Evolutionary conservation across 2,797 vertebrate species (phyloP), one percentile per base, ranked within the genome.

Genomic region (Brotogeris chrysoptera): DNA sequence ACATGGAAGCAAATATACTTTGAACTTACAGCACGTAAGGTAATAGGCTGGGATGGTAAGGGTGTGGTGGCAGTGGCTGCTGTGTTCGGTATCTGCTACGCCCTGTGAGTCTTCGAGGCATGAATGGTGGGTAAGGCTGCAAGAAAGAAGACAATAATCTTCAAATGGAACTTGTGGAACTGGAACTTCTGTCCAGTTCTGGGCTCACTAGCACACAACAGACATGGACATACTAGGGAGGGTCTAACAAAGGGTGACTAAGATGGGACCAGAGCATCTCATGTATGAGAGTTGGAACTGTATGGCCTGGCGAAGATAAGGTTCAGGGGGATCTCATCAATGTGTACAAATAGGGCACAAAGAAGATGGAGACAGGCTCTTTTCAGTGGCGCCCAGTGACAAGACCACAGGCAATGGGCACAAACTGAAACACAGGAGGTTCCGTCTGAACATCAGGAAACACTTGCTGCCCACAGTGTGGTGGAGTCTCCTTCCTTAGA

Each of bases 21-120:
- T 70, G 49, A 77, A 99, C 99, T 99, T 98, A 99, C 99, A 99
- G 98, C 97, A 99, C 99, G 93, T 99, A 99, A 97, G 99, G 99
- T 96, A 99, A 98, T 97, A 99, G 98, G 98, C 99, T 99, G 93
- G 99, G 99, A 97, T 99, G 99, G 96, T 99, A 99, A 24, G 99
- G 98, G 30, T 99, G 98, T 6, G 99, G 98, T n/a, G 99, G 98
- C 52, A 99, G 97, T 30, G 99, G 97, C 95, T 99, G 99, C 96
- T 99, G 99, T 43, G 99, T 99, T 88, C 99, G 98, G 78, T 99
- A 99, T 95, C 99, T 98, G 82, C 98, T 99, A 64, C 99, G 98
- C 90, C 98, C 98, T 80, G 99, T 97, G 94, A 99, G 98, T 97
- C 99, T 98, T 74, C 99, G 98, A 97, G 99, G 98, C 98, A 99